Evolutionary conservation across 1,140 invertebrate genomes (phyloP), one percentile per base, ranked within the genome.

Genomic region (Tetragnatha versicolor): DNA sequence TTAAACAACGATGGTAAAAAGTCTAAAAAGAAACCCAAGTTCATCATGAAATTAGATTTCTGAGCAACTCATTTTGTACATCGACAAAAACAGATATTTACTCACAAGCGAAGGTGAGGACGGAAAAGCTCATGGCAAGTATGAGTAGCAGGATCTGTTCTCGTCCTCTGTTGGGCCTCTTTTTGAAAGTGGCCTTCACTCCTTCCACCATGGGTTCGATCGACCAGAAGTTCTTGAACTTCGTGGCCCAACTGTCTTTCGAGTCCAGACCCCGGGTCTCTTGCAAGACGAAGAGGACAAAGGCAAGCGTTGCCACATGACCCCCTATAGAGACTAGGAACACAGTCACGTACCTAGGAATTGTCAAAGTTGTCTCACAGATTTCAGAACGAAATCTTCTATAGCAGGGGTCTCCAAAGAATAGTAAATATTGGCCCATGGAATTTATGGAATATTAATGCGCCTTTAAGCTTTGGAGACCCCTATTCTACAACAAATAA

Each of bases 241-340:
- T 70, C 12, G 17, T 17, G 27, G 6, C 33, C 60, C 58, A 69
- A 10, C 17, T 7, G n/a, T 69, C 60, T 25, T 42, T 60, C 17
- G 60, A 61, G 20, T 79, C 76, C 22, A 69, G 37, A 25, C 66
- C 66, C 25, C 37, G 58, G 2, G 76, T 69, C 29, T 79, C 76
- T 49, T 45, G 31, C 12, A 79, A 6, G 5, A 79, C 0, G 42
- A 79, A 79, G 10, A 79, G 10, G 10, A 79, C 65, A 17, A 29
- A 79, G 7, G 42, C 37, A 3, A 79, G 29, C 1, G 10, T 22
- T 7, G 70, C 20, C 4, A 70, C 29, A 25, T 65, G 42, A 14
- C 63, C 58, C 4, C 4, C 12, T 3, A 27, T 35, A 22, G 66
- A 58, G 4, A 61, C 37, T 20, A 65, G 2, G 12, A 79, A 79